Conservation (phyloP, 2,797 vertebrate species). For the Crenuchus spilurus region DNA sequence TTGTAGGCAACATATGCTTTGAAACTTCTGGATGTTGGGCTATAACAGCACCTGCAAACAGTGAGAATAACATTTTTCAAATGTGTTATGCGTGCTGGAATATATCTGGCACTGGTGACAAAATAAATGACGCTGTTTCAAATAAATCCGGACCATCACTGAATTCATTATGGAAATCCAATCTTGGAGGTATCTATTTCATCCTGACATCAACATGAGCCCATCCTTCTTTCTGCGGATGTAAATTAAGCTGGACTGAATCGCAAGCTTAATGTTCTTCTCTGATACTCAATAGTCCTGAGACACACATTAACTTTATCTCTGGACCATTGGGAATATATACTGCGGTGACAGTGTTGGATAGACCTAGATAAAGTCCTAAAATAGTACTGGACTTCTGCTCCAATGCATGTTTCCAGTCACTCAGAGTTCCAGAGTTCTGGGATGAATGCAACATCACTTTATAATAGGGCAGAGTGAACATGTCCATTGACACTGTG, state of each 20-base stretch:
- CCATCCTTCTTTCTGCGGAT: constrained; percentile 11
- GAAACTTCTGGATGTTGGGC: constrained; percentile 64
- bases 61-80: constrained; percentile 63
- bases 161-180: constrained; percentile 74
- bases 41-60: constrained; percentile 64
- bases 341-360: not conserved
- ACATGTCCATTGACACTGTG: not conserved
- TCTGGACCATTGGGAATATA: constrained; percentile 6
- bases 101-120: constrained; percentile 56
- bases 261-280: constrained; percentile 14
- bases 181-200: constrained; percentile 58
- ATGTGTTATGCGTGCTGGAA: constrained; percentile 62
- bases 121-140: constrained; percentile 52
- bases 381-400: constrained; percentile 2
- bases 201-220: constrained; percentile 47
- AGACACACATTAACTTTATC: constrained; percentile 32
- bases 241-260: constrained; percentile 32
- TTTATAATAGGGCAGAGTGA: not conserved
- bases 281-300: constrained; percentile 29
- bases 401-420: constrained; percentile 2
- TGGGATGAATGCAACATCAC: too few species aligned
- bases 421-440: constrained; percentile 1
- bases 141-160: constrained; percentile 69
- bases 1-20: constrained; percentile 45
- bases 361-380: constrained; percentile 15